Evolutionary conservation across 2,797 vertebrate genomes (phyloP), one percentile per base, ranked within the genome.

Genomic region (Smutsia temminckii): DNA sequence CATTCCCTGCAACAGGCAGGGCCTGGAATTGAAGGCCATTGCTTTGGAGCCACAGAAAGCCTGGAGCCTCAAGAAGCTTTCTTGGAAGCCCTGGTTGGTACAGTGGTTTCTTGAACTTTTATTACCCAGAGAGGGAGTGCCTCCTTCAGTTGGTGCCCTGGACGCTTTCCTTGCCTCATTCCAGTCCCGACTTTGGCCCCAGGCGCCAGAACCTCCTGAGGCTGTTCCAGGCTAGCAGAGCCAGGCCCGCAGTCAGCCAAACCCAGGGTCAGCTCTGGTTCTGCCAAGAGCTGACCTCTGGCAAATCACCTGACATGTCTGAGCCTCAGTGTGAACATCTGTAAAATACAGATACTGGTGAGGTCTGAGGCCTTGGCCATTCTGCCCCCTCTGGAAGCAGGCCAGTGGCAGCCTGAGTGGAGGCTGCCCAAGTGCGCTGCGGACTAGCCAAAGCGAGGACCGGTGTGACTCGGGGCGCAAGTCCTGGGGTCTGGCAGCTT

Each of bases 401-500:
- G 53, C 77, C 8, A 3, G 37, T 25, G 18, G 23, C 63, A 34
- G 18, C 71, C 77, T 42, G 18, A 42, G 10, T 40, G 18, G 46
- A 37, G 32, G 1, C 20, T 79, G 25, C 61, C 75, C 74, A 57
- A 72, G 21, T 23, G 37, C 16, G 3, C 32, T 27, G 25, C 2
- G 20, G 27, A 55, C 79, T 37, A 51, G 66, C 42, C 72, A 71
- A 13, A 91, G 63, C 27, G 18, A 53, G 68, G 75, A 75, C 63
- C 49, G 27, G 10, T 29, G 81, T 86, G 89, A 85, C 42, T 90
- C 81, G 91, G 64, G 63, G 81, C 74, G 46, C 27, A 55, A 79
- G 51, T 49, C 86, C 63, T 68, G 85, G 91, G 57, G 69, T 93
- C 40, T 29, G 51, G 81, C 40, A 42, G 94, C 72, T 97, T 93